Conservation (phyloP, 2,113 vertebrate genomes). For the Ammospiza nelsoni region DNA sequence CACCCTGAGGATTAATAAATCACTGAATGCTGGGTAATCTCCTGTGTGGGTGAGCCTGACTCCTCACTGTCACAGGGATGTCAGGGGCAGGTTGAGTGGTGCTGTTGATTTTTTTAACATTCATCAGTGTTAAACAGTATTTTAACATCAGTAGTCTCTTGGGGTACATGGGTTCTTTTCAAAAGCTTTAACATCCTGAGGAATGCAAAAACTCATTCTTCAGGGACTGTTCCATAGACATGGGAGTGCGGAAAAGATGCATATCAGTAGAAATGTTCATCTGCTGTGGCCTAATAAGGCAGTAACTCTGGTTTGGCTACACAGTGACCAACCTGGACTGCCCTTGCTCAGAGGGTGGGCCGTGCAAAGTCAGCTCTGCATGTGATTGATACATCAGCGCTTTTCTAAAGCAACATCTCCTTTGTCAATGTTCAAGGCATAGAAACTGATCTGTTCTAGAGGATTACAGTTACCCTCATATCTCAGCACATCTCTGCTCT, state of each 20-base stretch:
- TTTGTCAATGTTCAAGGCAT: not conserved
- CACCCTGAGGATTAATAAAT: not conserved
- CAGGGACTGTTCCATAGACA: not conserved
- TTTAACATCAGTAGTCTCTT: not conserved
- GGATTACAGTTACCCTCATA: not conserved
- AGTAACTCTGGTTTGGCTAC: not conserved
- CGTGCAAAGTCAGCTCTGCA: not conserved
- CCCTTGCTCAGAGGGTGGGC: not conserved
- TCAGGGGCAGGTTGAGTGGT: not conserved
- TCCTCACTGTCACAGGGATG: fast-evolving
- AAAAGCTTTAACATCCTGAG: not conserved
- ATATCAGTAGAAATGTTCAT: not conserved
- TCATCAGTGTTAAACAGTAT: not conserved
- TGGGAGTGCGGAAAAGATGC: not conserved
- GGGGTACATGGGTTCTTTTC: fast-evolving
- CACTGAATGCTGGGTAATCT: not conserved
- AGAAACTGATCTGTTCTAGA: not conserved
- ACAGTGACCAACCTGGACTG: not conserved
- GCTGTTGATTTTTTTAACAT: fast-evolving
- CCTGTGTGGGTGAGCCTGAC: not conserved
- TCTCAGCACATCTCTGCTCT: not conserved
- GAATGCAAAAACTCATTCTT: not conserved
- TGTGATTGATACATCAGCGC: fast-evolving
- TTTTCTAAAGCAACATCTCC: not conserved
- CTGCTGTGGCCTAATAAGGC: not conserved